Evolutionary conservation across 1,140 invertebrate genomes (phyloP).

Genomic region (Drosophila prosaltans): DNA sequence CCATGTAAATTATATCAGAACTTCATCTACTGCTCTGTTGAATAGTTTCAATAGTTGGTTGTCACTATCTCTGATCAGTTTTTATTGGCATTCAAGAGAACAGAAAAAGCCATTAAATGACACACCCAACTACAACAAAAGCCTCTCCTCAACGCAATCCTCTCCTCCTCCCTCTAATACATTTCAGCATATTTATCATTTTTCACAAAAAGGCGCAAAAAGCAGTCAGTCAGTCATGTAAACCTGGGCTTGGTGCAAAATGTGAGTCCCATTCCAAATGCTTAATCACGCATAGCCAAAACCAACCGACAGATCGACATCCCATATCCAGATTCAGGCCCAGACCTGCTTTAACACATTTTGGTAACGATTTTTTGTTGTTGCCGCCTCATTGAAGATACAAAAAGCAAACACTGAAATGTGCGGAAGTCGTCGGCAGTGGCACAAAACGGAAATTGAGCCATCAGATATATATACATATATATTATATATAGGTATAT

Average conservation of each 20-base stretch:
- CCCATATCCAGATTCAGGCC: background rate
- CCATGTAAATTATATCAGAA: constrained; percentile 17
- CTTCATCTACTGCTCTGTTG: constrained; percentile 27
- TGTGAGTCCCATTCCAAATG: constrained; percentile 29
- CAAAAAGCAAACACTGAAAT: constrained; percentile 19
- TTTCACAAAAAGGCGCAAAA: constrained; percentile 44
- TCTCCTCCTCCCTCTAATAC: constrained; percentile 44
- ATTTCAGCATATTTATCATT: constrained; percentile 73
- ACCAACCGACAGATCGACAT: constrained; percentile 34
- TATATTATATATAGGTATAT: constrained; percentile 47
- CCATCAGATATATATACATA: constrained; percentile 60
- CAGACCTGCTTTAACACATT: constrained; percentile 13
- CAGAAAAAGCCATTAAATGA: constrained; percentile 67
- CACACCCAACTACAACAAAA: constrained; percentile 57
- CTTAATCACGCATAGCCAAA: constrained; percentile 72
- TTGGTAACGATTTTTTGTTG: background rate
- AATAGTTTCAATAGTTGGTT: constrained; percentile 4
- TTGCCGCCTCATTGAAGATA: constrained; percentile 58
- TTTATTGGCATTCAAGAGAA: constrained; percentile 52
- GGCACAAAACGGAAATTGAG: constrained; percentile 72
- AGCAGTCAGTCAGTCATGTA: constrained; percentile 6
- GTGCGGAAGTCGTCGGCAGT: constrained; percentile 59
- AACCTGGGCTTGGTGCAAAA: constrained; percentile 54
- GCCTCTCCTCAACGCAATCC: no score
- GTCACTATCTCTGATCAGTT: constrained; percentile 7